phyloP scores from a whole-genome alignment of 2,113 vertebrate genomes.

The Nanorana parkeri region DNA sequence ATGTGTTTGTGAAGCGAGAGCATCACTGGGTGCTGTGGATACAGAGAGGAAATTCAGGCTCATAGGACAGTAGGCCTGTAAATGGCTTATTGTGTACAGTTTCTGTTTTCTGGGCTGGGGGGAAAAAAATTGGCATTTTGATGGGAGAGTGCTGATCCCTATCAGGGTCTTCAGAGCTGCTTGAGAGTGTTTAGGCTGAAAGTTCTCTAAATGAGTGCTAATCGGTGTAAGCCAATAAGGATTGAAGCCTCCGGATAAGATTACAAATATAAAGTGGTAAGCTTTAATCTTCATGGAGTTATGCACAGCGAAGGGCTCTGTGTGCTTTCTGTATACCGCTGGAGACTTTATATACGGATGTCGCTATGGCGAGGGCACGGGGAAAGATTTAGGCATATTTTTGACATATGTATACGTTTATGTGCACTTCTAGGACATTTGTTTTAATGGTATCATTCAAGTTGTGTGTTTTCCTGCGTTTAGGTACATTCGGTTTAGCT shows the following conservation, averaged over 20 bases:
- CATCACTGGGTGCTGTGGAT: neutral
- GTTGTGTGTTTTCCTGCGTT: too few relatives aligned
- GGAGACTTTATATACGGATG: too few relatives aligned
- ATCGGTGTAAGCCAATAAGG: neutral
- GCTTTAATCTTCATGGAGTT: too few relatives aligned
- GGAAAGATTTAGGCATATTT: too few relatives aligned
- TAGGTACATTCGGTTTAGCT: too few relatives aligned
- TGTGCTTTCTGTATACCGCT: too few relatives aligned
- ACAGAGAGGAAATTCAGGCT: neutral
- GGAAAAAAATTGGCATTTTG: conserved; percentile 19
- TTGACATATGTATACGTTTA: too few relatives aligned
- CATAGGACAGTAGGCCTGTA: neutral
- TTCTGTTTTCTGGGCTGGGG: neutral
- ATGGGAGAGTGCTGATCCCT: neutral
- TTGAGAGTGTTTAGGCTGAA: neutral
- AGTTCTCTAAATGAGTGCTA: conserved; percentile 6
- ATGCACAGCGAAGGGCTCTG: too few relatives aligned
- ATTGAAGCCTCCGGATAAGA: neutral
- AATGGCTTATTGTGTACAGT: neutral
- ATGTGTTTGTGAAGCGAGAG: neutral
- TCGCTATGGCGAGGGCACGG: too few relatives aligned
- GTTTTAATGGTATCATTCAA: too few relatives aligned
- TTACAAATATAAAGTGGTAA: too few relatives aligned
- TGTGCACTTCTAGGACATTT: too few relatives aligned
- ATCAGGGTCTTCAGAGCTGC: conserved; percentile 8